Conservation (phyloP, 2,797 vertebrate genomes). For the Tarsius wallacei region DNA sequence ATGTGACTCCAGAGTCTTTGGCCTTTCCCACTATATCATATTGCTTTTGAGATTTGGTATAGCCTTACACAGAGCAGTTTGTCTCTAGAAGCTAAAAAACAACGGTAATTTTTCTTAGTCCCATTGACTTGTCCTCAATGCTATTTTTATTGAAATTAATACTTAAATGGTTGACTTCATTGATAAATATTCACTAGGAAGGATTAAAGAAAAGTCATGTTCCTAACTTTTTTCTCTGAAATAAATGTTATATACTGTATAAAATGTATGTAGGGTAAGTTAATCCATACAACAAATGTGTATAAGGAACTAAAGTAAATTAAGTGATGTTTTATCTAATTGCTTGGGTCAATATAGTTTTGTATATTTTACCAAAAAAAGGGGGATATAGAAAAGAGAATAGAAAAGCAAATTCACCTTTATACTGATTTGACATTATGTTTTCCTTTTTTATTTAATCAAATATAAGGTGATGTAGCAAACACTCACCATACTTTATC, state of each 20-base stretch:
- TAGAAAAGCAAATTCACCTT: not conserved
- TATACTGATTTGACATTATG: not conserved
- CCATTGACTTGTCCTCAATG: not conserved
- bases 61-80: not conserved
- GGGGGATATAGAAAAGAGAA: not conserved
- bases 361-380: not conserved
- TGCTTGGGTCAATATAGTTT: not conserved
- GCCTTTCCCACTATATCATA: too few species aligned
- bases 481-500: not conserved
- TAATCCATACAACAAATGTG: not conserved
- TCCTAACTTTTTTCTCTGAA: slow-evolving; percentile 7
- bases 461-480: not conserved
- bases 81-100: not conserved
- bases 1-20: not conserved
- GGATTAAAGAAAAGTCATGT: not conserved
- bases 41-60: not conserved
- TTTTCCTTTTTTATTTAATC: not conserved
- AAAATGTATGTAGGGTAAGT: not conserved
- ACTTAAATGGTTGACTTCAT: not conserved
- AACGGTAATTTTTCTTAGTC: not conserved
- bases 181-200: not conserved
- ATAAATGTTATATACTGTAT: not conserved
- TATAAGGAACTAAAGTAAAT: not conserved
- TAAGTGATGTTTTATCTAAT: not conserved
- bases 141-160: not conserved